These are phyloP conservation scores for Zosterops lateralis DNA, from an alignment of 2,113 vertebrate genomes.

Conservation along the genomic window DNA sequence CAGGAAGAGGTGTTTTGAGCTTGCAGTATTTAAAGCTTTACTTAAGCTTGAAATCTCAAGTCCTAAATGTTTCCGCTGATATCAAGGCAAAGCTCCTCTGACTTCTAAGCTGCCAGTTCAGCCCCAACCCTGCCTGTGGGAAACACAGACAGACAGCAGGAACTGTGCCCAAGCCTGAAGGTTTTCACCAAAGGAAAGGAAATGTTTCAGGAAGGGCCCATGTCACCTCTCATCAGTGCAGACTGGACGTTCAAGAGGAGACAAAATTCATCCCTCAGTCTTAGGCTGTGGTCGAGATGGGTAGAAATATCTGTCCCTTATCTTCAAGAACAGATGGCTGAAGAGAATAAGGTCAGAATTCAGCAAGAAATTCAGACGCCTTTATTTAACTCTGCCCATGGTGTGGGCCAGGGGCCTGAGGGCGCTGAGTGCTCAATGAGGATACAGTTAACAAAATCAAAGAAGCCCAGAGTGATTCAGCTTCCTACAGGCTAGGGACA, in stretches of 20 bases:
- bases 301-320: not conserved
- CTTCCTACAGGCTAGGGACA: not conserved
- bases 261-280: not conserved
- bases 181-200: not conserved
- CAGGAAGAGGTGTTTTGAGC: not conserved
- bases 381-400: not conserved
- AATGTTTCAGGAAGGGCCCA: not conserved
- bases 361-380: not conserved
- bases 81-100: not conserved
- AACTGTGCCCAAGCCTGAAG: not conserved
- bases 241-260: not conserved
- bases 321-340: not conserved
- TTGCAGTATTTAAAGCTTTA: not conserved
- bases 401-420: not conserved
- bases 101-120: not conserved
- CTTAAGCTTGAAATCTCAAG: not conserved
- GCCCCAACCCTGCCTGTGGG: not conserved
- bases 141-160: not conserved
- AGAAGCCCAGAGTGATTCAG: not conserved
- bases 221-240: rapidly evolving
- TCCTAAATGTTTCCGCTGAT: not conserved
- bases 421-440: not conserved
- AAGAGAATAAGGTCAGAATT: not conserved
- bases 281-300: not conserved
- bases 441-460: not conserved